Percentiles rank a stretch among this genome's conserved stretches.
Evolutionary conservation across 2,113 vertebrate genomes (phyloP).

Genomic region (Dasyornis broadbenti): DNA sequence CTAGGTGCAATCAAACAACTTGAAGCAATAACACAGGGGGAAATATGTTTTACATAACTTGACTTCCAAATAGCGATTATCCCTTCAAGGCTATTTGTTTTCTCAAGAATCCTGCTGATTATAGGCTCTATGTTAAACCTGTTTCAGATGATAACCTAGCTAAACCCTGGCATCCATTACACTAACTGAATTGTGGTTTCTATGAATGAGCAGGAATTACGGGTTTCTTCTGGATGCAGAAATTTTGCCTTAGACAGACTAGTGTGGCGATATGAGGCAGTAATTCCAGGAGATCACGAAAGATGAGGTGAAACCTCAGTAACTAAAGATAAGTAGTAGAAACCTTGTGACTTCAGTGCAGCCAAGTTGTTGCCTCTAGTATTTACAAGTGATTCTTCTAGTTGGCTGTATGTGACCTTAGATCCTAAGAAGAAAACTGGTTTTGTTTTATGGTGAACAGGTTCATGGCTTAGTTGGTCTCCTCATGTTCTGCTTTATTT

Average conservation of each 20-base stretch:
- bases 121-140: conserved; percentile 62
- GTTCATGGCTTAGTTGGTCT: background rate
- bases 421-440: background rate
- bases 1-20: conserved; percentile 50
- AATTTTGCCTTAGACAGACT: background rate
- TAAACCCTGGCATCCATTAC: conserved; percentile 35
- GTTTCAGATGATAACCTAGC: conserved; percentile 67
- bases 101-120: conserved; percentile 66
- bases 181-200: conserved; percentile 5
- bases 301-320: background rate
- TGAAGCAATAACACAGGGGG: conserved; percentile 52
- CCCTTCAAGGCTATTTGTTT: conserved; percentile 61
- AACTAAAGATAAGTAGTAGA: background rate
- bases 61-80: conserved; percentile 62
- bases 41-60: conserved; percentile 67
- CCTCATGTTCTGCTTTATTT: background rate
- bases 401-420: background rate
- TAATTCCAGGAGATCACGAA: background rate
- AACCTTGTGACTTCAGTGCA: background rate
- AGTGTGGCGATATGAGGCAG: background rate
- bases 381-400: background rate
- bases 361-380: background rate
- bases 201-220: background rate
- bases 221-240: background rate
- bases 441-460: background rate